Percentiles rank a stretch among this genome's conserved stretches.
Conservation (phyloP, 2,113 vertebrate species). For the Xerus inauris region DNA sequence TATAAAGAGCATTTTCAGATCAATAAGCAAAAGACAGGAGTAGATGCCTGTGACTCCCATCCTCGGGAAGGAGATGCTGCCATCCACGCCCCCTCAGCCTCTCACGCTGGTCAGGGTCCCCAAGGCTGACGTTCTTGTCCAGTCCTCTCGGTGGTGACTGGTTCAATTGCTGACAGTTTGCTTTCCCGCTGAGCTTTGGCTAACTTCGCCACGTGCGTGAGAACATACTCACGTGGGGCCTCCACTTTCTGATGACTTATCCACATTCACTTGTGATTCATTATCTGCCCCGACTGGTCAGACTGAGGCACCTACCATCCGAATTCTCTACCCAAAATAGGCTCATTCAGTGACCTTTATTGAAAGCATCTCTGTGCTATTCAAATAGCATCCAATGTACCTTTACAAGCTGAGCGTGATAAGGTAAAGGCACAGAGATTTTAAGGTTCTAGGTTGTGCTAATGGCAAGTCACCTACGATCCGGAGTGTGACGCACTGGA, state of each 20-base stretch:
- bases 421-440: background rate
- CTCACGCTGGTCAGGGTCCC: fast-evolving
- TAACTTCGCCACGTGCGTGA: fast-evolving
- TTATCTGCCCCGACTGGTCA: background rate
- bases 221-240: fast-evolving
- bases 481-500: too few species aligned
- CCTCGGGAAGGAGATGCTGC: fast-evolving
- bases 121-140: fast-evolving
- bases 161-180: background rate
- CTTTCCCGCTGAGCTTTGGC: background rate
- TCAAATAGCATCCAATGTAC: background rate
- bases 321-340: background rate
- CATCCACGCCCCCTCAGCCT: fast-evolving
- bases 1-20: background rate
- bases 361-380: background rate
- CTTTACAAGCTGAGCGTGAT: background rate
- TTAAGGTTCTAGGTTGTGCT: background rate
- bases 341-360: fast-evolving
- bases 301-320: fast-evolving
- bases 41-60: fast-evolving
- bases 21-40: background rate
- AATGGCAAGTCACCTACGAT: background rate
- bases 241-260: background rate
- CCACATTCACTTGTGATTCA: background rate
- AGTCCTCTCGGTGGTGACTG: background rate